A percentile compares a stretch with the other conserved stretches of the same genome.
Evolutionary conservation across 2,888 invertebrate species (phyloP).

Genomic region (Danaus chrysippus): DNA sequence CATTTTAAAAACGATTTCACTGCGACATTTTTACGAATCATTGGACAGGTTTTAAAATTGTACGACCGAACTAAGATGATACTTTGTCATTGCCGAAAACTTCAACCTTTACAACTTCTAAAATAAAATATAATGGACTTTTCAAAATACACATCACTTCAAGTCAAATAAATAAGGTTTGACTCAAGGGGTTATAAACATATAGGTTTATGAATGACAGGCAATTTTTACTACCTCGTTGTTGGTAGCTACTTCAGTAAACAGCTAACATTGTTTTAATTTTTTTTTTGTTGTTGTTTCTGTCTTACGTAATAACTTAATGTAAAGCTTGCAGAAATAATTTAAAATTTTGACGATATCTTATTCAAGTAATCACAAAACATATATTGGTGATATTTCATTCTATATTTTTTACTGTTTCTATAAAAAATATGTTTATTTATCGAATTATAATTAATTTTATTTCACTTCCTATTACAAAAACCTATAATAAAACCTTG

Average conservation of each 20-base stretch:
- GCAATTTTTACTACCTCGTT: slow-evolving; percentile 46
- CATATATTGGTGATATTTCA: slow-evolving; percentile 12
- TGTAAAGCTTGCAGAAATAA: too few species aligned
- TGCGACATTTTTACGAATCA: slow-evolving; percentile 11
- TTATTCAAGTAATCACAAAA: too few species aligned
- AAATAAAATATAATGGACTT: slow-evolving; percentile 41
- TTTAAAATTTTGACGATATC: too few species aligned
- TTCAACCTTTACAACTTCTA: slow-evolving; percentile 35
- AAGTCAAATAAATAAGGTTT: slow-evolving; percentile 60
- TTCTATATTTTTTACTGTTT: slow-evolving; percentile 10
- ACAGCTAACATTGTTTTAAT: slow-evolving; percentile 19
- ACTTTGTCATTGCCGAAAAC: slow-evolving; percentile 19
- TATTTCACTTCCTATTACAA: slow-evolving; percentile 11
- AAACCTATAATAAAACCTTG: slow-evolving; percentile 20
- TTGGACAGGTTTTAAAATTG: background rate
- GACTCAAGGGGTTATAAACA: slow-evolving; percentile 58
- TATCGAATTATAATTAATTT: background rate
- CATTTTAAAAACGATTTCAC: background rate
- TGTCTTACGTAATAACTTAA: too few species aligned
- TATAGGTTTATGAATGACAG: slow-evolving; percentile 59
- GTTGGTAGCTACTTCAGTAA: slow-evolving; percentile 17
- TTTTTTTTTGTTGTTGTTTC: too few species aligned
- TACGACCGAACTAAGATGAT: slow-evolving; percentile 7
- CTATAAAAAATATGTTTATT: slow-evolving; percentile 2
- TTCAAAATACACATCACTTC: slow-evolving; percentile 35